Base-by-base conservation (phyloP, 2,113 vertebrate genomes). In the Hippocampus zosterae region DNA sequence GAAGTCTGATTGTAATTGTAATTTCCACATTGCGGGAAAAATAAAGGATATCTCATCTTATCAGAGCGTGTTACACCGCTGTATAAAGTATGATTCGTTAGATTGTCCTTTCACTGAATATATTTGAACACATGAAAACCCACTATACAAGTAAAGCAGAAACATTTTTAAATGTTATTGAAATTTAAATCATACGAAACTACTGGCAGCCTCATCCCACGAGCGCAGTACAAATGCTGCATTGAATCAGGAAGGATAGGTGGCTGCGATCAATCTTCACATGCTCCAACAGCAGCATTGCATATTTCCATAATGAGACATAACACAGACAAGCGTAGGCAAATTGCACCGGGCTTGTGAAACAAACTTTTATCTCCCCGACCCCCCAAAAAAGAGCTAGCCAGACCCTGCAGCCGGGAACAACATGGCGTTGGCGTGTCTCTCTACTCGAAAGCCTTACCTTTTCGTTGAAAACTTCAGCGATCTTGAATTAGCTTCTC, bases 401-500 rank as follows among this genome's bases (percentile, higher is more conserved):
- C 18, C 61, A 60, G 50, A 63, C 57, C 33, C 64, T 41, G 15
- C 68, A 65, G 8, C 50, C 33, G 62, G 25, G 67, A 69, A 69
- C 73, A 88, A 85, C 84, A 88, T 88, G 76, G 73, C 70, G 44
- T 88, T 88, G 77, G 73, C 68, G 40, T 71, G 61, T 61, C 65
- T 64, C 25, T 60, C 21, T 65, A 37, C 44, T 8, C 42, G 23
- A 64, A 59, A 82, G 70, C 68, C 85, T 85, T 89, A 90, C 88
- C 88, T 86, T 75, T 37, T 33, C 71, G 52, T 61, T 80, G 63
- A 87, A 85, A 52, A 65, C 65, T 77, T 69, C 73, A 19, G 40
- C 9, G 61, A 40, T 64, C 37, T 76, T 33, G 25, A 12, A 3
- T 11, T 41, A 68, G 62, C 74, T 71, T 21, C 6, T 11, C 23